Evolutionary conservation across 1,140 invertebrate species (phyloP), one percentile per base, ranked within the genome.

Genomic region (Asobara japonica): DNA sequence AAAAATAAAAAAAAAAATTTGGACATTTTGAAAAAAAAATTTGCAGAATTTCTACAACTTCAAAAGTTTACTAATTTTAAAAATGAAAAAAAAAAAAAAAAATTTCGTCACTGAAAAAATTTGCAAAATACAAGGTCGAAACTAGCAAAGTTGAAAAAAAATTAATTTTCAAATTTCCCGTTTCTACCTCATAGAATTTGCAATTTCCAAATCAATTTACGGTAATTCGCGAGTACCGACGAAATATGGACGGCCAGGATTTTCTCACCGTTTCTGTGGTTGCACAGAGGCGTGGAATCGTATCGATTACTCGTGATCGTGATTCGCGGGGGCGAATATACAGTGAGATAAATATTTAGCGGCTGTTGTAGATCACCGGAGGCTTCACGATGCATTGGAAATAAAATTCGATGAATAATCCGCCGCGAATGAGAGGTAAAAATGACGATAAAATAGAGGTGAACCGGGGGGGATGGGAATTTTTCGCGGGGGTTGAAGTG

Each of bases 371-470:
- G 1, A 10, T 45, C 33, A 38, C 65, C 65, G 16, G 51, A 18
- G 51, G 51, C 51, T 1, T 31, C 67, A 70, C 30, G 68, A 74
- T 74, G 11, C 76, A 70, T 77, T 78, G 76, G 78, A 79, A 80
- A 81, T 81, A 80, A 81, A 81, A 16, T 81, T 81, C 76, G 79
- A 74, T 73, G 81, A 82, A 82, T 81, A 79, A 82, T 82, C 79
- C 72, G 36, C 20, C 41, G 67, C 29, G 64, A 51, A 20, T 22
- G 13, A 29, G 25, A 31, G 68, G 11, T 27, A 45, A 18, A 36
- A 29, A 41, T 27, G 69, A 48, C 7, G 27, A 65, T 30, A 38
- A 56, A 27, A 31, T 20, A 64, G 29, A 29, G 16, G 60, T 4
- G 25, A 62, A 30, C 30, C 25, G 60, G 31, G 2, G 16, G n/a